Evolutionary conservation across 2,888 invertebrate species (phyloP).

Genomic region (Macrostomum cliftonense): DNA sequence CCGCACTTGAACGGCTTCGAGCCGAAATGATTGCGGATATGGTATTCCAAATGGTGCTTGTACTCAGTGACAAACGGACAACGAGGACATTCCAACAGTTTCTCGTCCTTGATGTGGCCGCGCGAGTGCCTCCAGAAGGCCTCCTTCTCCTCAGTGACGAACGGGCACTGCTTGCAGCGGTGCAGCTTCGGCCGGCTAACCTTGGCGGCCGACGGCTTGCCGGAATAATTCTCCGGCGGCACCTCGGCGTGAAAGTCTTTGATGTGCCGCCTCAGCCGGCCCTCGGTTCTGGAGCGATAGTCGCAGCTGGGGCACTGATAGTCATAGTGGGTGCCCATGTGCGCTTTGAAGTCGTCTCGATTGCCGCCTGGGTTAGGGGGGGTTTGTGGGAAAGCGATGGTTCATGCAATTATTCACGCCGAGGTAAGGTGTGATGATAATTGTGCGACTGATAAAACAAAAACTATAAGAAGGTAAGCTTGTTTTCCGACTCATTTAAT

Average conservation of each 20-base stretch:
- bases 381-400: too few relatives aligned
- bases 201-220: conserved; percentile 18
- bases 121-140: conserved; percentile 81
- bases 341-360: conserved; percentile 39
- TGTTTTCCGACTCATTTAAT: too few relatives aligned
- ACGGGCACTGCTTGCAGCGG: conserved; percentile 68
- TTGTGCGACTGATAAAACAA: too few relatives aligned
- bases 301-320: conserved; percentile 43
- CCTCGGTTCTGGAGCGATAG: conserved; percentile 42
- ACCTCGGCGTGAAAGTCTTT: conserved; percentile 40
- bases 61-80: conserved; percentile 95
- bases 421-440: too few relatives aligned
- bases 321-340: conserved; percentile 44
- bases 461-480: too few relatives aligned
- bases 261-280: conserved; percentile 43
- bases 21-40: conserved; percentile 74
- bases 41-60: conserved; percentile 94
- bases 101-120: conserved; percentile 73
- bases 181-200: conserved; percentile 49
- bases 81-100: conserved; percentile 65
- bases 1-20: conserved; percentile 83
- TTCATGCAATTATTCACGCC: too few relatives aligned
- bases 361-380: conserved; percentile 37
- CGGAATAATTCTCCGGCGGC: conserved; percentile 29
- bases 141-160: conserved; percentile 29